Conservation (phyloP, 2,113 vertebrate genomes). For the Hassar affinis region DNA sequence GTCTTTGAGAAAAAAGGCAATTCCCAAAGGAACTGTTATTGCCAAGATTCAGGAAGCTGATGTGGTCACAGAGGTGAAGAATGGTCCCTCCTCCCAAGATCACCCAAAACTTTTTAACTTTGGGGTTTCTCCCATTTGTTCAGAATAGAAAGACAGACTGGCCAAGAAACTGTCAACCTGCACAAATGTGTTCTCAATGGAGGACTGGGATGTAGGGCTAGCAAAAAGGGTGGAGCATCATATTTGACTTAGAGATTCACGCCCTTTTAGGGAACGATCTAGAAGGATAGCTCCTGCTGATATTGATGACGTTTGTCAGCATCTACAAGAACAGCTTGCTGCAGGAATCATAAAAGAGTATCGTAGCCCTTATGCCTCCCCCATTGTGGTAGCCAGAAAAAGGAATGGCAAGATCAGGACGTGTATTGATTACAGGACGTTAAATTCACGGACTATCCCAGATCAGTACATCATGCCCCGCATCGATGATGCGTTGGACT, state of each 20-base stretch:
- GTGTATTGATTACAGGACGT: constrained; percentile 38
- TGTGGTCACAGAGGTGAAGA: too few species aligned
- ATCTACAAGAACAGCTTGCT: not conserved
- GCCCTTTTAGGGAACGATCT: too few species aligned
- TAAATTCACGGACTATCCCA: constrained; percentile 49
- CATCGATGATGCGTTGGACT: not conserved
- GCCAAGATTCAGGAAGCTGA: too few species aligned
- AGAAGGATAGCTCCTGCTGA: not conserved
- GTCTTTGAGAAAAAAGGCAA: too few species aligned
- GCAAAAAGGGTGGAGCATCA: too few species aligned
- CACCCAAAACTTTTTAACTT: too few species aligned
- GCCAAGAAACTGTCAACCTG: not conserved
- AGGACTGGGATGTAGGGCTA: too few species aligned
- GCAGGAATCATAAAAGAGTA: not conserved
- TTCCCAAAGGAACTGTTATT: not conserved
- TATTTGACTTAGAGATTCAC: too few species aligned
- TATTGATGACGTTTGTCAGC: not conserved
- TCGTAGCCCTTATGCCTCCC: not conserved
- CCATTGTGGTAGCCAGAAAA: not conserved
- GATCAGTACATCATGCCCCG: not conserved
- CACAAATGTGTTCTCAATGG: not conserved
- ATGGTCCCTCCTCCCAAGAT: too few species aligned
- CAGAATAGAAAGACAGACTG: too few species aligned
- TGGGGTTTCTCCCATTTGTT: too few species aligned
- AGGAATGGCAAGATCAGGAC: not conserved